Percentiles rank a stretch among this genome's conserved stretches.
Evolutionary conservation across 1,140 invertebrate species (phyloP).

Genomic region (Rhopalosiphum padi): DNA sequence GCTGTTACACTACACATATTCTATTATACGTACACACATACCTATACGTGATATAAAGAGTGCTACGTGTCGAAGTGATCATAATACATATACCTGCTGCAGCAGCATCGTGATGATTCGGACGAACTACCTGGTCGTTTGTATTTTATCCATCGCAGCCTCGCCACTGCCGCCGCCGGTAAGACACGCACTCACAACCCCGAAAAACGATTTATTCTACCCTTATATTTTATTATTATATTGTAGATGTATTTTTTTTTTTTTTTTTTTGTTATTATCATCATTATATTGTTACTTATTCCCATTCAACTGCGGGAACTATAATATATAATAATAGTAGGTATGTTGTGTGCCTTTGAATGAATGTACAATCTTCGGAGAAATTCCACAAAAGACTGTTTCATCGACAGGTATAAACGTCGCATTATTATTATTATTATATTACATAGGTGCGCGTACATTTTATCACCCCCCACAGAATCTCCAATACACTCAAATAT

Average conservation of each 20-base stretch:
- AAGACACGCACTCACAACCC: conserved; percentile 5
- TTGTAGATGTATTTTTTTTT: neutral
- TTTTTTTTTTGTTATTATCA: neutral
- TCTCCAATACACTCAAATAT: neutral
- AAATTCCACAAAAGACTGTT: conserved; percentile 28
- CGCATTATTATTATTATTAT: conserved; percentile 15
- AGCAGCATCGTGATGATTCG: neutral
- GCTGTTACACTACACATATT: neutral
- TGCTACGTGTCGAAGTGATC: neutral
- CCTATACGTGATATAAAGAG: neutral
- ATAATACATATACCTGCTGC: neutral
- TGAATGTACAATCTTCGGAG: neutral
- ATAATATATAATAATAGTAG: conserved; percentile 13
- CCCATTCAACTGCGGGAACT: neutral
- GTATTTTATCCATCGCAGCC: neutral
- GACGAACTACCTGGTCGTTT: neutral
- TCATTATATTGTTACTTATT: neutral
- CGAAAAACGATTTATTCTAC: conserved; percentile 6
- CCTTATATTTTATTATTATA: neutral
- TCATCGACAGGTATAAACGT: conserved; percentile 27
- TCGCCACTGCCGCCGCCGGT: neutral
- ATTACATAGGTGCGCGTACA: neutral
- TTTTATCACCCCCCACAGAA: neutral
- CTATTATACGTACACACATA: neutral
- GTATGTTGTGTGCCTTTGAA: neutral